phyloP scores from a whole-genome alignment of 2,113 vertebrate species.

The Oryzias javanicus region DNA sequence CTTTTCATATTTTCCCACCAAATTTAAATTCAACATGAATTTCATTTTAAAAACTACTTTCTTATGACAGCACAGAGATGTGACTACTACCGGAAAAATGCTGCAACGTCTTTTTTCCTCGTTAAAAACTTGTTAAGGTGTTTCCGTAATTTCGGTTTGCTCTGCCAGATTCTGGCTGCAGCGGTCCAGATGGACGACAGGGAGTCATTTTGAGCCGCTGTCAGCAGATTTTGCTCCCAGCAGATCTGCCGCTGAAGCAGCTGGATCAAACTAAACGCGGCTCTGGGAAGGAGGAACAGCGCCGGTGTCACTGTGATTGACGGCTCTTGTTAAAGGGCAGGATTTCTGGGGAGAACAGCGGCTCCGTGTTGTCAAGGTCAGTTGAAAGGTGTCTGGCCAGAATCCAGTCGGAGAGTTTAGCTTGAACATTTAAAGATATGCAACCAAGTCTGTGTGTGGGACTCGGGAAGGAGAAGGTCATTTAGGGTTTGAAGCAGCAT shows the following conservation, averaged over 20 bases:
- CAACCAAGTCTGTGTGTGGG: constrained; percentile 51
- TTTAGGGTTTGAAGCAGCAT: constrained; percentile 44
- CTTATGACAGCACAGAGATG: no score
- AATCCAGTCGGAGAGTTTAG: constrained; percentile 59
- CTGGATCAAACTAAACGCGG: constrained; percentile 35
- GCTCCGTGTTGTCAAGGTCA: constrained; percentile 66
- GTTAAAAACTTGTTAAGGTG: constrained; percentile 20
- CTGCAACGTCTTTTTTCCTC: no score
- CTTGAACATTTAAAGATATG: constrained; percentile 50
- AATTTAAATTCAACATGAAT: no score
- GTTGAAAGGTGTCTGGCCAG: constrained; percentile 48
- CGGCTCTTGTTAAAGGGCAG: constrained; percentile 57
- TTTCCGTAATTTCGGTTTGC: constrained; percentile 37
- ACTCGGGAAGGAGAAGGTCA: constrained; percentile 58
- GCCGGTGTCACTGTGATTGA: constrained; percentile 52
- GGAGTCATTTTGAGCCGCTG: constrained; percentile 47
- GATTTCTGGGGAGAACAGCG: constrained; percentile 52
- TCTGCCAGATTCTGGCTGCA: constrained; percentile 38
- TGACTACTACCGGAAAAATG: not conserved
- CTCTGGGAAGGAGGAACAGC: constrained; percentile 18
- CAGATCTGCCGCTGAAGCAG: constrained; percentile 41
- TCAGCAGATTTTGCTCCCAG: constrained; percentile 55
- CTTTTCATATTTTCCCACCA: no score
- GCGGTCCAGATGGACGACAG: constrained; percentile 59
- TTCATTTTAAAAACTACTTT: no score